phyloP scores from a whole-genome alignment of 2,113 vertebrate genomes.

The Paracanthobrama guichenoti region DNA sequence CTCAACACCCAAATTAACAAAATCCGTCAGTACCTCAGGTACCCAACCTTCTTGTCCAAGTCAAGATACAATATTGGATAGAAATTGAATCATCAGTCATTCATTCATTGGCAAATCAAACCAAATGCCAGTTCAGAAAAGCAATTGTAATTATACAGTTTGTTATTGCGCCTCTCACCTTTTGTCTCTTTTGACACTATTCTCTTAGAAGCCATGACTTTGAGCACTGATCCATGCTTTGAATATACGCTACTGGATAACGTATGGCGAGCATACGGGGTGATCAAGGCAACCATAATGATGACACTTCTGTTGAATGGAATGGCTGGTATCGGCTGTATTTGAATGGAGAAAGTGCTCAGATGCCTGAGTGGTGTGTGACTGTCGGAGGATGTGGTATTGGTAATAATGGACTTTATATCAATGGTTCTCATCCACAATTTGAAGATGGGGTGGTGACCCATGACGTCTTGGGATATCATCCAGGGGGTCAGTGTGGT shows the following conservation, averaged over 20 bases:
- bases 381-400: neutral
- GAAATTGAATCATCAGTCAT: neutral
- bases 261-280: neutral
- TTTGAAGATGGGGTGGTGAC: constrained; percentile 28
- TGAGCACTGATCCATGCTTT: neutral
- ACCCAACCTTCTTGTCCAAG: neutral
- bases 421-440: constrained; percentile 43
- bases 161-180: neutral
- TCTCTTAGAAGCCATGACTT: neutral
- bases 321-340: constrained; percentile 24
- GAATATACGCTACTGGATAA: neutral
- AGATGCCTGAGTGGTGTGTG: constrained; percentile 21
- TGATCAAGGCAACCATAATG: too few relatives aligned
- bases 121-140: neutral
- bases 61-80: neutral
- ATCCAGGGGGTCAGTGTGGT: neutral
- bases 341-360: constrained; percentile 6
- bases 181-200: neutral
- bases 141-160: neutral
- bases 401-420: constrained; percentile 7
- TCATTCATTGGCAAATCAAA: neutral
- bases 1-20: neutral
- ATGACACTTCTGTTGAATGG: neutral
- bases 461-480: too few relatives aligned
- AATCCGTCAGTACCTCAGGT: too few relatives aligned